Evolutionary conservation across 2,797 vertebrate species (phyloP), one percentile per base, ranked within the genome.

Genomic region (Rhincodon typus): DNA sequence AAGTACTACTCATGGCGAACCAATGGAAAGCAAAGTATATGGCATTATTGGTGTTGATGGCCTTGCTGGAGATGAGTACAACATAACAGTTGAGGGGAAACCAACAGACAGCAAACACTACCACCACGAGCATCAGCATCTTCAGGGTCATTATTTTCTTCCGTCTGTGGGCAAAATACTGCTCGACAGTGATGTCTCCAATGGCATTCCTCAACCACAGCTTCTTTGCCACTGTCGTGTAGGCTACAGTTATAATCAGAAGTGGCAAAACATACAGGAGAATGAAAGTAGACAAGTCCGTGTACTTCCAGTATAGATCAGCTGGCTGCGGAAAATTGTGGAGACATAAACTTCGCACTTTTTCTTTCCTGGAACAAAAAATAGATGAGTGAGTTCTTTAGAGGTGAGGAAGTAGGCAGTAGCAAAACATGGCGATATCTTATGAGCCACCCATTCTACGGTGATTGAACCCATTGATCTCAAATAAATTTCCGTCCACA

Each of bases 1-100:
- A 99, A 94, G 98, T 98, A 96, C 98, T 98, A 97, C 98, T 99
- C 98, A 99, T 99, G 93, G 98, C 98, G 5, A 99, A 97, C 98
- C 98, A 99, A 97, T 99, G 98, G 96, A 99, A 98, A 96, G 98
- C 98, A n/a, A 99, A 99, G 96, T 98, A 99, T 25, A 98, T 96
- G n/a, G 97, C 97, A 0, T 99, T 98, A 96, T 98, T 98, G n/a
- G 97, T 98, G 96, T 97, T 97, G 96, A 99, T 98, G 96, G 98
- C 98, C 97, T 98, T 98, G 96, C 98, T 99, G 96, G 98, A 99
- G 94, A 99, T 97, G 79, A 99, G 97, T 96, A 99, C 98, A 96
- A 99, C 97, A 0, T 99, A 99, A 96, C 98, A 98, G 96, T 99
- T 99, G 82, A 99, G 97, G 0, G 98, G 98, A 96, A 99, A 98